Base-by-base conservation (phyloP, 1,140 invertebrate species). In the Drosophila biarmipes region DNA sequence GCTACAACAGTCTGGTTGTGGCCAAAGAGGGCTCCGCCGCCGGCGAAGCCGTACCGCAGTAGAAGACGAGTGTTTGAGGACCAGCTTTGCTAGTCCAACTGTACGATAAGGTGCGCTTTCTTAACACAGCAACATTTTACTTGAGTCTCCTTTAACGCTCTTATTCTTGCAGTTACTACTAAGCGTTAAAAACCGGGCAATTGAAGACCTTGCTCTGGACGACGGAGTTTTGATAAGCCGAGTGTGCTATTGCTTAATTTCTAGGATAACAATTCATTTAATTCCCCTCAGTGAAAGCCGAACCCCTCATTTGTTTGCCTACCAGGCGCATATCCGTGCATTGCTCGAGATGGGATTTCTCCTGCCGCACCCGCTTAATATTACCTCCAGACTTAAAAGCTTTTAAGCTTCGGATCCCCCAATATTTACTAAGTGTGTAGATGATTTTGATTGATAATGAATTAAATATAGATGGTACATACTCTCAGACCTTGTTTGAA, bases 1-100 rank as follows among this genome's bases (percentile, higher is more conserved):
- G 75, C 34, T 89, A 89, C 15, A 62, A 84, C 24, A 69, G 46
- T 59, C 53, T 89, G 40, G 59, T 84, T 7, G 55, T 73, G 46
- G 48, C 64, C 21, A 80, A 80, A 37, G 56, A 78, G 11, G 38
- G 35, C 3, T 7, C 38, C 38, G 14, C 42, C 7, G 7, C 34
- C 7, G 49, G 31, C 11, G 45, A 61, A 24, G 34, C 66, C 11
- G 15, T 10, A 29, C 37, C 58, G 14, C 27, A 63, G 14, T 56
- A 56, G 21, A 55, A 56, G 29, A 55, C 1, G 27, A 24, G 14
- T 54, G 58, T 55, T 62, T 62, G 12, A 11, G 24, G 37, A 6
- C 38, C 2, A 35, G 35, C 12, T 43, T 29, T 48, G 43, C 31
- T 31, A n/a, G 49, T 38, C 34, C 49, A 27, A 27, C n/a, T 40